phyloP scores from a whole-genome alignment of 1,140 invertebrate species.

The Zaprionus africanus region DNA sequence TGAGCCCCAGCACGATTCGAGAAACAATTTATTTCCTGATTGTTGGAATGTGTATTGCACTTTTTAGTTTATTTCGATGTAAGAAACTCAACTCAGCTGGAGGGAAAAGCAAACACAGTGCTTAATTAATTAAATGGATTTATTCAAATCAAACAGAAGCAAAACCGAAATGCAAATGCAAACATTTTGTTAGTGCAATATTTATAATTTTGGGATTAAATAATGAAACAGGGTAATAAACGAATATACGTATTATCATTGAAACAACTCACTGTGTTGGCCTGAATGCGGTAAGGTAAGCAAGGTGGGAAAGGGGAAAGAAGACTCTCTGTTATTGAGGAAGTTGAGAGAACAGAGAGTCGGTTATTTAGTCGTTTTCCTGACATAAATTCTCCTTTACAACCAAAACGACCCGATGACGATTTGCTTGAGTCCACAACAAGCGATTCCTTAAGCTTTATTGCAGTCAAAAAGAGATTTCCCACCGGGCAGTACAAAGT shows the following conservation, averaged over 20 bases:
- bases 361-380: slow-evolving; percentile 2
- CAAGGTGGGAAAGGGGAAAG: not conserved
- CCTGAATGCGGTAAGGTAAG: not conserved
- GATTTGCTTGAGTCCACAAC: slow-evolving; percentile 3
- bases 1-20: slow-evolving; percentile 35
- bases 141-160: slow-evolving; percentile 18
- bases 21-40: slow-evolving; percentile 32
- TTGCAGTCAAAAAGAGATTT: not conserved
- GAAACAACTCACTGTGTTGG: slow-evolving; percentile 21
- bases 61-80: not conserved
- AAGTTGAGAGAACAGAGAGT: not conserved
- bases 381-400: not conserved
- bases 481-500: not conserved
- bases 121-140: slow-evolving; percentile 44
- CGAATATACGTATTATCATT: slow-evolving; percentile 63
- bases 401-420: not conserved
- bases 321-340: not conserved
- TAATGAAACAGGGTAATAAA: slow-evolving; percentile 66
- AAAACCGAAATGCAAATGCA: slow-evolving; percentile 37
- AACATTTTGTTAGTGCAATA: slow-evolving; percentile 36
- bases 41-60: slow-evolving; percentile 22
- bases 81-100: not conserved
- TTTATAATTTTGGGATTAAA: slow-evolving; percentile 47
- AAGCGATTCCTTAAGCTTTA: slow-evolving; percentile 3
- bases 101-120: slow-evolving; percentile 45